phyloP scores from a whole-genome alignment of 2,888 invertebrate species.

The Acleris holmiana region DNA sequence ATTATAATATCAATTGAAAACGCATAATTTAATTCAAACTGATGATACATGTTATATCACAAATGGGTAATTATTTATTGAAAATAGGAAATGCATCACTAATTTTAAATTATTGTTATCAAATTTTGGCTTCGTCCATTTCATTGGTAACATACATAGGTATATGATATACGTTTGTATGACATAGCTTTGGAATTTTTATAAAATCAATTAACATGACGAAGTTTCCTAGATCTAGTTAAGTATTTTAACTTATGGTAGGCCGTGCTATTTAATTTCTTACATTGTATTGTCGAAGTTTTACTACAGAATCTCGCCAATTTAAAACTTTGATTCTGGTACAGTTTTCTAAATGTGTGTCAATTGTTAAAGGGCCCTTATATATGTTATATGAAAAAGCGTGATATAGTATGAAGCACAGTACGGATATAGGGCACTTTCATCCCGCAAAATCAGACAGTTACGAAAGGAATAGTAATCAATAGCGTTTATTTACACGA shows the following conservation, averaged over 20 bases:
- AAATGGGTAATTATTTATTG: slow-evolving; percentile 21
- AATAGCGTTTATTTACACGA: no score
- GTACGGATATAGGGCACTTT: no score
- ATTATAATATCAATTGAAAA: slow-evolving; percentile 8
- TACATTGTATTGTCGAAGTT: neutral
- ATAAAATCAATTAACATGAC: slow-evolving; percentile 4
- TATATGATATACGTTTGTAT: no score
- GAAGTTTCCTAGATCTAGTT: slow-evolving; percentile 9
- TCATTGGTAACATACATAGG: neutral
- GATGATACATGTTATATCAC: slow-evolving; percentile 35
- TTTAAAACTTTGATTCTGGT: no score
- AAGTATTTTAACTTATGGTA: slow-evolving; percentile 2
- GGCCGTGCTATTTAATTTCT: neutral
- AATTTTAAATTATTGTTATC: slow-evolving; percentile 4
- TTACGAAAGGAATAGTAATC: no score
- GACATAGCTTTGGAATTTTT: neutral
- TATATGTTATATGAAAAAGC: no score
- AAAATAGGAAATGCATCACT: slow-evolving; percentile 28
- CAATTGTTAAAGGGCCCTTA: no score
- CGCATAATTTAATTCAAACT: slow-evolving; percentile 33
- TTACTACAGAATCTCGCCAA: no score
- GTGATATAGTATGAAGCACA: no score
- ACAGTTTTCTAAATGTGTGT: no score
- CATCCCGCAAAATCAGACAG: no score
- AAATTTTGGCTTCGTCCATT: neutral